A percentile compares a stretch with the other conserved stretches of the same genome.
These are phyloP conservation scores for Polia nebulosa DNA, from an alignment of 2,888 invertebrate species.

Conservation along the genomic window DNA sequence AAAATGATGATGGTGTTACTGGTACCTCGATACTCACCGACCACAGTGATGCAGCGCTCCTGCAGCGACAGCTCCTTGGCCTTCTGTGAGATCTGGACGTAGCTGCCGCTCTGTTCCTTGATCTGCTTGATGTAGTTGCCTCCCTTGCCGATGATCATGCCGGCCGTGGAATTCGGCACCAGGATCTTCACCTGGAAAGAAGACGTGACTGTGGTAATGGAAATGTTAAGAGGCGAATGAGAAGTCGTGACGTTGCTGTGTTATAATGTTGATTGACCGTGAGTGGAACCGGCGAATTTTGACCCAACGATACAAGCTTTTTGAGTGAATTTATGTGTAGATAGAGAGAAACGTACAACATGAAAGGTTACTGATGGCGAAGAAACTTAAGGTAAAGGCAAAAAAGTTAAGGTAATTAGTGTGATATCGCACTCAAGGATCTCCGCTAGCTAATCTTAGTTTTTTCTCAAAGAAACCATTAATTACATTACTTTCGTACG, in stretches of 20 bases:
- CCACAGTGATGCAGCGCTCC: conserved; percentile 98
- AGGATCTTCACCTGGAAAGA: conserved; percentile 95
- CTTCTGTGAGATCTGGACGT: conserved; percentile 99
- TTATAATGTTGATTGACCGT: conserved; percentile 51
- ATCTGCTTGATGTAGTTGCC: conserved; percentile 99
- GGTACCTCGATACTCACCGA: conserved; percentile 90
- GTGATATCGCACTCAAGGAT: conserved; percentile 26
- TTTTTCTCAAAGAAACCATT: conserved; percentile 46
- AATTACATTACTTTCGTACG: conserved; percentile 37
- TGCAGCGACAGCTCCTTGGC: conserved; percentile 98
- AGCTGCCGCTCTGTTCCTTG: conserved; percentile 98
- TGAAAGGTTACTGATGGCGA: conserved; percentile 30
- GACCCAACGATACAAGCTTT: conserved; percentile 51
- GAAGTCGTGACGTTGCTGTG: conserved; percentile 47
- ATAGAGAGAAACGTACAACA: conserved; percentile 29
- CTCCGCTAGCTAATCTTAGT: conserved; percentile 20
- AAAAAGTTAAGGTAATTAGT: conserved; percentile 27
- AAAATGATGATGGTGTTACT: conserved; percentile 41
- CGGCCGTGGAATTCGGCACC: conserved; percentile 98
- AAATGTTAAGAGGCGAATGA: conserved; percentile 61
- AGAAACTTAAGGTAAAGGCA: conserved; percentile 14
- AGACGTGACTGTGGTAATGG: conserved; percentile 57
- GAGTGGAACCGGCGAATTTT: conserved; percentile 42
- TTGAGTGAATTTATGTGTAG: conserved; percentile 43
- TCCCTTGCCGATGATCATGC: conserved; percentile 99